Conservation (phyloP, 2,888 invertebrate genomes). For the Ochropacha duplaris region DNA sequence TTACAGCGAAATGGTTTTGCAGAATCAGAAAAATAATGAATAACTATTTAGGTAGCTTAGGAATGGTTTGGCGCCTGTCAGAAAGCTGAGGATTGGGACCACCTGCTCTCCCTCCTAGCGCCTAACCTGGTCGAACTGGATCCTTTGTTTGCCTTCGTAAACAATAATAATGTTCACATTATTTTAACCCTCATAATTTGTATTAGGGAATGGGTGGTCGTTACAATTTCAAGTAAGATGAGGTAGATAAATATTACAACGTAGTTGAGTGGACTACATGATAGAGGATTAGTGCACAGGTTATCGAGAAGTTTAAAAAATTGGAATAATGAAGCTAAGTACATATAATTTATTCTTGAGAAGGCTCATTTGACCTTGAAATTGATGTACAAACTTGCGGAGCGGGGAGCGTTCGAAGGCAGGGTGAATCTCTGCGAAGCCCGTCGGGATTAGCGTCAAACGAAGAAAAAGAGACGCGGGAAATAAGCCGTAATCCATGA, state of each 20-base stretch:
- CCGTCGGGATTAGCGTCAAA: slow-evolving; percentile 77
- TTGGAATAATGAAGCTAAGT: slow-evolving; percentile 10
- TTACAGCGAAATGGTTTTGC: not conserved
- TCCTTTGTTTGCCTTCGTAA: slow-evolving; percentile 2
- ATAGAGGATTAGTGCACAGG: not conserved
- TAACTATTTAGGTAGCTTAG: not conserved
- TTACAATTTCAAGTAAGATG: slow-evolving; percentile 1
- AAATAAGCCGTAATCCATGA: slow-evolving; percentile 79
- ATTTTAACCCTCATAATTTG: slow-evolving; percentile 5
- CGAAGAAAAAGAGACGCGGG: slow-evolving; percentile 79
- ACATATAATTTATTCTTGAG: slow-evolving; percentile 29
- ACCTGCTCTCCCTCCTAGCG: not conserved
- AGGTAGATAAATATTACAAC: not conserved
- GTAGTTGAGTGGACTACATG: not conserved
- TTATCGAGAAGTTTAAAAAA: not conserved
- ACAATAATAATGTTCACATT: slow-evolving; percentile 3
- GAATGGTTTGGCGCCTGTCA: not conserved
- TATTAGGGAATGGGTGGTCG: not conserved
- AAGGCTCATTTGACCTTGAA: slow-evolving; percentile 49
- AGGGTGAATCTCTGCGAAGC: slow-evolving; percentile 67
- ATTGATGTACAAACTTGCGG: slow-evolving; percentile 41
- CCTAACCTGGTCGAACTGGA: not conserved
- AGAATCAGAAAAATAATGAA: not conserved
- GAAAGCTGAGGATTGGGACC: not conserved
- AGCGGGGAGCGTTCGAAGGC: slow-evolving; percentile 40